Evolutionary conservation across 2,797 vertebrate genomes (phyloP).

Genomic region (Poecilia velifera): DNA sequence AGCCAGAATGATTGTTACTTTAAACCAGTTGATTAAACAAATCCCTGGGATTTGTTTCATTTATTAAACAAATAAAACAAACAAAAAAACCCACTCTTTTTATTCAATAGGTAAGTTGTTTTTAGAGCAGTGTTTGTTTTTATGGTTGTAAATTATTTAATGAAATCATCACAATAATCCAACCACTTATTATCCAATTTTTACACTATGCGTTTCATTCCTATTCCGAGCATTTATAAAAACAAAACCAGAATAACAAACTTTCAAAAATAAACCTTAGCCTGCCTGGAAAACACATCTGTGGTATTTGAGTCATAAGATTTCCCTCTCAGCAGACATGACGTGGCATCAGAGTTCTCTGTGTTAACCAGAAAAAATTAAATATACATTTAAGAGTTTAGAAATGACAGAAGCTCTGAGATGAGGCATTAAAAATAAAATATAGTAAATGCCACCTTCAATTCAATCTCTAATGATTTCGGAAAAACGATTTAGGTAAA

Average conservation of each 20-base stretch:
- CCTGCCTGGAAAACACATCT: slow-evolving; percentile 13
- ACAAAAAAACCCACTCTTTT: neutral
- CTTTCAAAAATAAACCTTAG: slow-evolving; percentile 29
- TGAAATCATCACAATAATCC: neutral
- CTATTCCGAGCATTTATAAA: slow-evolving; percentile 11
- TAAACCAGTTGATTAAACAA: neutral
- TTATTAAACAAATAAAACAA: neutral
- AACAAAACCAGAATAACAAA: slow-evolving; percentile 32
- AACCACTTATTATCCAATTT: neutral
- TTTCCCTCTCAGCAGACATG: neutral
- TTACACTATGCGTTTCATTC: neutral
- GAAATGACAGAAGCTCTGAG: slow-evolving; percentile 4
- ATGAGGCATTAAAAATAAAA: neutral
- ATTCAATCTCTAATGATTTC: neutral
- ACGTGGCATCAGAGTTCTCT: slow-evolving; percentile 4
- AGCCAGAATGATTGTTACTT: neutral
- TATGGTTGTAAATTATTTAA: neutral
- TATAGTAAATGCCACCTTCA: neutral
- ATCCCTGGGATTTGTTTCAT: too few species aligned
- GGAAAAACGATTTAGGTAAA: neutral
- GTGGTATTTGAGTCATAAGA: neutral
- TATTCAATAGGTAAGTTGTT: neutral
- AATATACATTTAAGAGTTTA: neutral
- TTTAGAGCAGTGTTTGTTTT: neutral
- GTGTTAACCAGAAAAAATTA: slow-evolving; percentile 19